phyloP scores from a whole-genome alignment of 2,113 vertebrate genomes.

The Anas platyrhynchos region DNA sequence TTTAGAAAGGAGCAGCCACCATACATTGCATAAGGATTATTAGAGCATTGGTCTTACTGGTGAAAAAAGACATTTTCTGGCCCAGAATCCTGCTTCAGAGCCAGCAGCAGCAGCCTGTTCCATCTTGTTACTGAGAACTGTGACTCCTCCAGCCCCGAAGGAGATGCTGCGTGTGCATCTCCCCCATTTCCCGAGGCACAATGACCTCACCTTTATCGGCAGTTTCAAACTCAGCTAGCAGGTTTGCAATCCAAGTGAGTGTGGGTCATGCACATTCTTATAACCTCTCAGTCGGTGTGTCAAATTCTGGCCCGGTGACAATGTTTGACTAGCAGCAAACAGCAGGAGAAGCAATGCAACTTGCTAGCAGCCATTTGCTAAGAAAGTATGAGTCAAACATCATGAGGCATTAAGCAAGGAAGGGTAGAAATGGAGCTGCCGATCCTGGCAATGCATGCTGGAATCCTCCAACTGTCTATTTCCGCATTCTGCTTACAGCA shows the following conservation, averaged over 20 bases:
- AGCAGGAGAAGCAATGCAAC: background rate
- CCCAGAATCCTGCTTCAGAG: background rate
- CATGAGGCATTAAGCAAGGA: background rate
- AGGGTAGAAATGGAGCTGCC: background rate
- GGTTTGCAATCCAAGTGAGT: background rate
- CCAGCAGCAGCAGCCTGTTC: background rate
- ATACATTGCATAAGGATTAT: background rate
- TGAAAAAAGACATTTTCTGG: background rate
- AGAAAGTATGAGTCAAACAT: background rate
- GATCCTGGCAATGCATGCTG: background rate
- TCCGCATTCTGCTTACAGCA: background rate
- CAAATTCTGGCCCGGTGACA: background rate
- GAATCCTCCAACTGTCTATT: background rate
- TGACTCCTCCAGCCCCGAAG: background rate
- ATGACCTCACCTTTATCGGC: background rate
- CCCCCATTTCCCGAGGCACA: background rate
- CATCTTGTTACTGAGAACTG: background rate
- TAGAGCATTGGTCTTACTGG: background rate
- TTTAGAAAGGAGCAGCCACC: background rate
- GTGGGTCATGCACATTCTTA: fast-evolving
- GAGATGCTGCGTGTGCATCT: fast-evolving
- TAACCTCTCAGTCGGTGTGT: background rate
- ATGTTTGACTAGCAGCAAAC: background rate
- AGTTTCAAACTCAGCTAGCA: background rate
- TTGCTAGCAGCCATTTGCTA: background rate